Base-by-base conservation (phyloP, 2,797 vertebrate species). In the Acanthurus tractus region DNA sequence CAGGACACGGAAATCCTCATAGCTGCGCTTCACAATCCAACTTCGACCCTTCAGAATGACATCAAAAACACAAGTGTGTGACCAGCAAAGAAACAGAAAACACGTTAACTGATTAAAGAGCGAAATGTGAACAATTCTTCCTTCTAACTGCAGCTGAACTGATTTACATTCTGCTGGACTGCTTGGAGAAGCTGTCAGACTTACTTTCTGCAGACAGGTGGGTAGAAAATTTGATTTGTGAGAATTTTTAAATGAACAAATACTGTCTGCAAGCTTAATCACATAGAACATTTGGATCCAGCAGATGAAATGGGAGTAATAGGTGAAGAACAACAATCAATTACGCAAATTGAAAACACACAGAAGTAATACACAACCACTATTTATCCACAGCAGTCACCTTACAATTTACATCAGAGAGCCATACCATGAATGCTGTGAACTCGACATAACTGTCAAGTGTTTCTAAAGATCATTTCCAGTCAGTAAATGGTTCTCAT, bases 21-120 rank as follows among this genome's bases (percentile, higher is more conserved):
- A 99, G 93, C 97, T 99, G 87, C 98, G 95, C 88, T 97, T 99
- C 90, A 99, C 97, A 22, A 99, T 98, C 98, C 98, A 99, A 93
- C 97, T 99, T 65, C 97, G 97, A 77, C 98, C 97, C 98, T 99
- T 86, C 12, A 38, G n/a, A 63, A 57, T 0, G 5, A 77, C 12
- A 34, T 49, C 4, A 67, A 36, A 65, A 50, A 69, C 0, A 77
- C 29, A 49, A 4, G 18, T 36, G 10, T 11, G 54, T 25, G 44
- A 59, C 1, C 34, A 8, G 6, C 3, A 15, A n/a, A 12, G 14
- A 29, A n/a, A 64, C 12, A 7, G 1, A 65, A 6, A 50, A 52
- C 46, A 71, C n/a, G 18, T 11, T 14, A 2, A 44, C 6, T n/a
- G 40, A n/a, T 14, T 56, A 20, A 10, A 25, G 42, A 63, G 70